These are phyloP conservation scores for Caenorhabditis becei DNA, from an alignment of 2,888 invertebrate genomes.

Conservation along the genomic window DNA sequence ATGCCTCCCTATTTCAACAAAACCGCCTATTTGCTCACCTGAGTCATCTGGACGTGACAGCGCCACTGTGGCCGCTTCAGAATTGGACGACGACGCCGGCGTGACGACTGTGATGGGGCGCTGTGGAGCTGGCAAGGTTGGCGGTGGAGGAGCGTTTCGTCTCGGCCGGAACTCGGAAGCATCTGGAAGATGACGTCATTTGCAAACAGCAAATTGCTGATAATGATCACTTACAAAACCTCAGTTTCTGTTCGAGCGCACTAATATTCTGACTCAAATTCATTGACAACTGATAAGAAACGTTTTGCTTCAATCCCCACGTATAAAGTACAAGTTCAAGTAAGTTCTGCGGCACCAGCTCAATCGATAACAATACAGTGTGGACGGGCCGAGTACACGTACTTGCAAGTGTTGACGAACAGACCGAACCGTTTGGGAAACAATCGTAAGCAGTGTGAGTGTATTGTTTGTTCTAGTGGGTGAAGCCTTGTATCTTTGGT, in stretches of 20 bases:
- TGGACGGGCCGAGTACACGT: constrained; percentile 21
- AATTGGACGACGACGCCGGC: constrained; percentile 11
- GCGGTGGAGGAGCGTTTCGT: constrained; percentile 37
- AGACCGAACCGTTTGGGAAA: constrained; percentile 35
- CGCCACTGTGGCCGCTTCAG: not conserved
- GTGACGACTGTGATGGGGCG: not conserved
- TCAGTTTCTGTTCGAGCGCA: constrained; percentile 19
- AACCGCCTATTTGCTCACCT: constrained; percentile 24
- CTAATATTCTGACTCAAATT: constrained; percentile 23
- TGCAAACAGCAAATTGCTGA: not conserved
- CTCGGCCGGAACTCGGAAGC: constrained; percentile 49
- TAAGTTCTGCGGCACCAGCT: not conserved
- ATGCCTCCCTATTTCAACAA: not conserved
- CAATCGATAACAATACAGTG: constrained; percentile 11
- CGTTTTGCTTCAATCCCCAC: not conserved
- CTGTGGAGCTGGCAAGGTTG: constrained; percentile 19
- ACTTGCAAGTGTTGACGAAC: constrained; percentile 47
- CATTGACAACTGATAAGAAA: constrained; percentile 7
- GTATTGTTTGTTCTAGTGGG: constrained; percentile 29
- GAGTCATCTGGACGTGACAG: constrained; percentile 29
- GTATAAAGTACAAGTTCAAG: constrained; percentile 4
- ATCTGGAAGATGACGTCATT: constrained; percentile 26
- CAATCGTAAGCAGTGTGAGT: constrained; percentile 37
- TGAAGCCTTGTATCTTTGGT: not conserved
- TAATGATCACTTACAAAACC: constrained; percentile 19